These are phyloP conservation scores for Drosophila novamexicana DNA, from an alignment of 1,140 invertebrate genomes.

Conservation along the genomic window DNA sequence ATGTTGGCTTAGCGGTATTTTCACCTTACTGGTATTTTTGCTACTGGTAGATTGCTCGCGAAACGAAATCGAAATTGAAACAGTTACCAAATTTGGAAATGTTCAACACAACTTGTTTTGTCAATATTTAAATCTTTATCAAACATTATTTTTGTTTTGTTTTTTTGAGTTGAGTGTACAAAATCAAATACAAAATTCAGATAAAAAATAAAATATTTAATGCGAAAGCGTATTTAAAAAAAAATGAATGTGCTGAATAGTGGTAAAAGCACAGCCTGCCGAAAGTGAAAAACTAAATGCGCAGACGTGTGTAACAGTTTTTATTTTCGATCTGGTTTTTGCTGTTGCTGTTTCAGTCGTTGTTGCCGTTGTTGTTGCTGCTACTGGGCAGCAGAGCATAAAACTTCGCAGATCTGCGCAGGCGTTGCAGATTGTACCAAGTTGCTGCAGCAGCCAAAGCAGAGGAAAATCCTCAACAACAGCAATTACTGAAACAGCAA, in stretches of 20 bases:
- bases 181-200: neutral
- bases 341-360: slow-evolving; percentile 13
- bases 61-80: slow-evolving; percentile 28
- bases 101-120: slow-evolving; percentile 3
- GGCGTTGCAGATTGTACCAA: slow-evolving; percentile 65
- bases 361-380: slow-evolving; percentile 31
- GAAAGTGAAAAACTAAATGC: slow-evolving; percentile 77
- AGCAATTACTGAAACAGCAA: slow-evolving; percentile 22
- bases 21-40: slow-evolving; percentile 11
- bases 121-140: neutral
- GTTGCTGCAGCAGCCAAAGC: slow-evolving; percentile 34
- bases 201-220: slow-evolving; percentile 1
- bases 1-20: slow-evolving; percentile 69
- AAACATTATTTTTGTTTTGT: slow-evolving; percentile 21
- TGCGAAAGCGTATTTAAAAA: slow-evolving; percentile 25
- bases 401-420: slow-evolving; percentile 45
- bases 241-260: slow-evolving; percentile 22
- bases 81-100: slow-evolving; percentile 2
- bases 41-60: slow-evolving; percentile 8
- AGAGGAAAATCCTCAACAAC: neutral
- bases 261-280: slow-evolving; percentile 54
- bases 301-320: slow-evolving; percentile 79
- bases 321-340: slow-evolving; percentile 71
- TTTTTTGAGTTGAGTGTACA: slow-evolving; percentile 24
- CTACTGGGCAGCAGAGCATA: slow-evolving; percentile 58